A percentile compares a stretch with the other conserved stretches of the same genome.
Evolutionary conservation across 2,797 vertebrate species (phyloP).

Genomic region (Falco rusticolus): DNA sequence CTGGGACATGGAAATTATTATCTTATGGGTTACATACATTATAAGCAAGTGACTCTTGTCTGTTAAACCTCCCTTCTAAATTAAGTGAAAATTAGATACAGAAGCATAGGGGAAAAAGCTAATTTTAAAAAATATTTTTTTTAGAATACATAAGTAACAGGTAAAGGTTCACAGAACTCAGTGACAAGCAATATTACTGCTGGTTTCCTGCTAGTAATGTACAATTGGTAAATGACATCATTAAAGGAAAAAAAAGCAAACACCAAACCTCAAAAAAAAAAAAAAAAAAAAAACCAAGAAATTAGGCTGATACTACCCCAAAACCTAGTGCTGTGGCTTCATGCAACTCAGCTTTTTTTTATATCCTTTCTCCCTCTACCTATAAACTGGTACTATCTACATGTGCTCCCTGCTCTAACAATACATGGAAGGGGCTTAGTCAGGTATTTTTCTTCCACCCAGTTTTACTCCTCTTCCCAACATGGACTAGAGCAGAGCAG

Average conservation of each 20-base stretch:
- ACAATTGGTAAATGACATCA: background rate
- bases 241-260: background rate
- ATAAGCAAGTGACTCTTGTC: slow-evolving; percentile 44
- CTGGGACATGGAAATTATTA: background rate
- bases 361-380: background rate
- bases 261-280: no score
- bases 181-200: background rate
- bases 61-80: slow-evolving; percentile 52
- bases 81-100: slow-evolving; percentile 62
- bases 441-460: background rate
- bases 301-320: background rate
- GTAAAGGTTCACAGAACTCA: background rate
- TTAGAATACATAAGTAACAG: background rate
- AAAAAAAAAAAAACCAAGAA: background rate
- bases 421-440: no score
- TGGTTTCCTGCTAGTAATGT: background rate
- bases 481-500: background rate
- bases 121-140: background rate
- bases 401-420: background rate
- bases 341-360: background rate
- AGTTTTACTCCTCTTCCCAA: background rate
- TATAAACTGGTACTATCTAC: no score
- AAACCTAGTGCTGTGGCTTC: background rate
- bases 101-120: background rate
- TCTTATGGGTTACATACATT: slow-evolving; percentile 29